Evolutionary conservation across 2,888 invertebrate species (phyloP), one percentile per base, ranked within the genome.

Genomic region (Hemithea aestivaria): DNA sequence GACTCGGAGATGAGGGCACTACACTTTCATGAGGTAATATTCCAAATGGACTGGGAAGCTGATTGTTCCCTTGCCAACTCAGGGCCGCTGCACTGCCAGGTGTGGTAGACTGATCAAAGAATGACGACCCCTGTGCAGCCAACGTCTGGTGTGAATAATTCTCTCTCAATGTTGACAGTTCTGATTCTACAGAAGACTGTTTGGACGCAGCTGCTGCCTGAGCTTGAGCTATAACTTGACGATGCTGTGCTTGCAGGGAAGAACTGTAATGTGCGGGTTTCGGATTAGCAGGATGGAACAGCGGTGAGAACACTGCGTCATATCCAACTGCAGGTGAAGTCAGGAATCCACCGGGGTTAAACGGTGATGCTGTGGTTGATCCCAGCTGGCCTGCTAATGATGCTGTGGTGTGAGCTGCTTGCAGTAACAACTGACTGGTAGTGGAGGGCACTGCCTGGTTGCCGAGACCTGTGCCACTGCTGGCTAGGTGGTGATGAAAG

Each of bases 241-340:
- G 87, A 68, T 93, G 93, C 66, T 93, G 92, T 27, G 89, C 88
- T 63, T 84, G 90, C 73, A 88, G 88, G 62, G 90, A 84, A 64
- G 90, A 87, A 74, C 92, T 91, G 69, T 92, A 93, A 67, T 92
- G 92, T 48, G 92, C 91, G 57, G 92, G 92, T 73, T 93, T 93
- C 7, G 92, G 89, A 53, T 91, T 91, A 35, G 92, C 91, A 85
- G 93, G 94, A 73, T 94, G 94, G 78, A 95, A 94, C 48, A 95
- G 79, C 46, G 95, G 94, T 53, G 93, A 91, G 70, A 95, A 95
- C 40, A 95, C 94, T 56, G 92, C 90, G 73, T 95, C 95, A 76
- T 95, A 95, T 56, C 91, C 91, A 43, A 93, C 93, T 23, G 93
- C 89, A 41, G 93, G 91, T 29, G 93, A 92, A 28, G 94, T 91